A percentile compares a stretch with the other conserved stretches of the same genome.
Evolutionary conservation across 2,113 vertebrate genomes (phyloP).

Genomic region (Actinemys pallida): DNA sequence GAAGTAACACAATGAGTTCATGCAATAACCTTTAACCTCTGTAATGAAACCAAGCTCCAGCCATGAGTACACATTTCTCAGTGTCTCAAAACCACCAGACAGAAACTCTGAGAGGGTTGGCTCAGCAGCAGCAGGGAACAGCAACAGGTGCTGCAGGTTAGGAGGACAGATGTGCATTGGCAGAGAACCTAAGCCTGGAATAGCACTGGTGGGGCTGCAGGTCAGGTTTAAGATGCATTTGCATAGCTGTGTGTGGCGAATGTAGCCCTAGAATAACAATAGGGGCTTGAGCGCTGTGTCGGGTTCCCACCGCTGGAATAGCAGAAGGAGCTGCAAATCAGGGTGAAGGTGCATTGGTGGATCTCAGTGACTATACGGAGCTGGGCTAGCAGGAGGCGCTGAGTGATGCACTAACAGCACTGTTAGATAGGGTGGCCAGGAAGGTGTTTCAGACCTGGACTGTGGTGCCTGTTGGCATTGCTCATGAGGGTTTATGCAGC

Average conservation of each 20-base stretch:
- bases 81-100: fast-evolving
- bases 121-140: fast-evolving
- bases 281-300: not conserved
- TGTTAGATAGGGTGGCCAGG: not conserved
- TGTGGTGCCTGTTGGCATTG: fast-evolving
- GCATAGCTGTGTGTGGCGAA: not conserved
- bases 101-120: not conserved
- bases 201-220: not conserved
- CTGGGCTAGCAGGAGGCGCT: not conserved
- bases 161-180: not conserved
- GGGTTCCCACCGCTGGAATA: not conserved
- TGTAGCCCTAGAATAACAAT: not conserved
- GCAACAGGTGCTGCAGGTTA: not conserved
- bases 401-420: not conserved
- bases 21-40: not conserved
- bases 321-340: not conserved
- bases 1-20: not conserved
- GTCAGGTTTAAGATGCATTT: not conserved
- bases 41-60: not conserved
- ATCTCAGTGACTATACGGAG: fast-evolving
- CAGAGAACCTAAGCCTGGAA: not conserved
- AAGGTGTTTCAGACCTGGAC: not conserved
- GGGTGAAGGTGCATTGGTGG: fast-evolving
- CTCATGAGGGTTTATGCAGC: not conserved
- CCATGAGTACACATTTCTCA: fast-evolving